A percentile compares a stretch with the other conserved stretches of the same genome.
Evolutionary conservation across 2,797 vertebrate species (phyloP).

Genomic region (Tamandua tetradactyla): DNA sequence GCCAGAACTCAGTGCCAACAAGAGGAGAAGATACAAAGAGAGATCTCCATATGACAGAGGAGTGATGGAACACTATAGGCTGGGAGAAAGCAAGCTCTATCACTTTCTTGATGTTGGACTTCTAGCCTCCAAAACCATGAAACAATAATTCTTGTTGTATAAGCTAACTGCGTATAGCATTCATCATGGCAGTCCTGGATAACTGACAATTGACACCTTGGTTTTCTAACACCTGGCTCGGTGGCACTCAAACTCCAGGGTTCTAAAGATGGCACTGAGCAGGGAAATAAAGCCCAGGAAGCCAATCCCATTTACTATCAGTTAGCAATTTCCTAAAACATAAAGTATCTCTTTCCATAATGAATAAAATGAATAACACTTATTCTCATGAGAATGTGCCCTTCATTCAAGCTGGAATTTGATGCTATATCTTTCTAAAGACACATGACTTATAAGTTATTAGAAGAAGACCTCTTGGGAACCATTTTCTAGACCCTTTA

Average conservation of each 20-base stretch:
- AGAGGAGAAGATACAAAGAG: too few species aligned
- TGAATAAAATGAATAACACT: background rate
- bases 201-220: too few species aligned
- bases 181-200: background rate
- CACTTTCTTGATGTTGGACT: background rate
- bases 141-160: too few species aligned
- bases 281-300: background rate
- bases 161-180: too few species aligned
- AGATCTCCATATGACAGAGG: too few species aligned
- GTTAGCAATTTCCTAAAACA: background rate
- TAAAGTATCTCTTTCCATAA: background rate
- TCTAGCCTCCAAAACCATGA: background rate
- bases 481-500: background rate
- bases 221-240: background rate
- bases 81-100: too few species aligned
- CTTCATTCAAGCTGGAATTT: background rate
- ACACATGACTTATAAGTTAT: background rate
- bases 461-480: background rate
- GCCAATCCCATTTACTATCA: background rate
- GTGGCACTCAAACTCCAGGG: background rate
- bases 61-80: too few species aligned
- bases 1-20: too few species aligned
- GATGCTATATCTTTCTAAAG: background rate
- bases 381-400: background rate
- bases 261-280: background rate